Evolutionary conservation across 1,140 invertebrate species (phyloP).

Genomic region (Tyrophagus putrescentiae): DNA sequence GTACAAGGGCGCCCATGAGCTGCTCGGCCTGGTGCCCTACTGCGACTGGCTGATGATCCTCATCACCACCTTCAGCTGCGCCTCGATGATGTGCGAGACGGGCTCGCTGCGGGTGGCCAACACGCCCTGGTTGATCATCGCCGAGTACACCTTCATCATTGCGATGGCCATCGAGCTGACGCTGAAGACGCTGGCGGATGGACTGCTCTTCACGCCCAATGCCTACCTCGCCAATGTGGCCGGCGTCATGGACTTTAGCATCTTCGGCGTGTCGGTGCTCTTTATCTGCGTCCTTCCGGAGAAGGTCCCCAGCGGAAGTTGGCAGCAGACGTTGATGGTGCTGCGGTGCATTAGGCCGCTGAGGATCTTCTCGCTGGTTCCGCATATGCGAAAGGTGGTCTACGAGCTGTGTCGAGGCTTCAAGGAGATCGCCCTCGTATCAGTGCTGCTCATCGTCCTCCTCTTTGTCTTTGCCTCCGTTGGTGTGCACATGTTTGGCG

Average conservation of each 20-base stretch:
- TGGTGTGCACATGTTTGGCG: conserved; percentile 93
- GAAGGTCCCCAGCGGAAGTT: conserved; percentile 58
- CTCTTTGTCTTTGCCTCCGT: conserved; percentile 99
- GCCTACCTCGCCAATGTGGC: conserved; percentile 94
- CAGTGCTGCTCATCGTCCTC: conserved; percentile 85
- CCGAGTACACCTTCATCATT: conserved; percentile 93
- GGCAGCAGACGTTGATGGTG: conserved; percentile 87
- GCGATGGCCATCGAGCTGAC: conserved; percentile 93
- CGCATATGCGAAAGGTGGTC: conserved; percentile 98
- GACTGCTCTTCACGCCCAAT: conserved; percentile 96
- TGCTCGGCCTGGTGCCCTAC: conserved; percentile 92
- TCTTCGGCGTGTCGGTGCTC: conserved; percentile 77
- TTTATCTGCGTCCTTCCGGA: conserved; percentile 93
- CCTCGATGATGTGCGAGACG: conserved; percentile 98
- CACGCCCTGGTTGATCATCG: conserved; percentile 49
- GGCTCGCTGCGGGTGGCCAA: conserved; percentile 54
- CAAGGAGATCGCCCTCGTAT: conserved; percentile 95
- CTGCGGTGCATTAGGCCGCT: conserved; percentile 86
- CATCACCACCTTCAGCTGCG: conserved; percentile 87
- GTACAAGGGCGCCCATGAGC: conserved; percentile 58
- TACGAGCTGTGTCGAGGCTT: conserved; percentile 97
- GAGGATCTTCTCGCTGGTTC: conserved; percentile 91
- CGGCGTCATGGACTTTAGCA: conserved; percentile 89
- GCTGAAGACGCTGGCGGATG: conserved; percentile 91
- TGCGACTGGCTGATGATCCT: conserved; percentile 99